These are phyloP conservation scores for Pterocles gutturalis DNA, from an alignment of 2,113 vertebrate genomes.

Conservation along the genomic window DNA sequence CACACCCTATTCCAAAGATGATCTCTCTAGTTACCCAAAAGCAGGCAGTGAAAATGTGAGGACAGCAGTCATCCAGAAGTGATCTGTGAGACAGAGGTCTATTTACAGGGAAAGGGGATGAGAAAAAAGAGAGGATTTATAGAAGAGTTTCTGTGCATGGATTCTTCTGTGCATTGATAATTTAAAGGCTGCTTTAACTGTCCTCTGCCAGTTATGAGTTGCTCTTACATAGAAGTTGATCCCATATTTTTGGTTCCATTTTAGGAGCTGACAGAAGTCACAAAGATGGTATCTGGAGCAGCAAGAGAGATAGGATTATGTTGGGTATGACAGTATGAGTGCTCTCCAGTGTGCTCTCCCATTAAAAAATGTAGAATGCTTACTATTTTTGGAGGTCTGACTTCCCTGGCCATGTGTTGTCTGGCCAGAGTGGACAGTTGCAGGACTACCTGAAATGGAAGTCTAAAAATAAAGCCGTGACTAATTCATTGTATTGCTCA, in stretches of 20 bases:
- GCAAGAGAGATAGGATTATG: background rate
- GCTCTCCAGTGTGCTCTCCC: background rate
- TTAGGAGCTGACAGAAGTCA: background rate
- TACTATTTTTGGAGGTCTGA: constrained; percentile 36
- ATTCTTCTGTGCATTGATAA: background rate
- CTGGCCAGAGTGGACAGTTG: background rate
- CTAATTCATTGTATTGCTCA: constrained; percentile 20
- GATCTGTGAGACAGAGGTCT: background rate
- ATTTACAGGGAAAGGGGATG: background rate
- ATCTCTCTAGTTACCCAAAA: background rate
- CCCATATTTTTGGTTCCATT: background rate
- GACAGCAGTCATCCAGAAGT: background rate
- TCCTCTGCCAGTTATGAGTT: background rate
- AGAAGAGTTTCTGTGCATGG: background rate
- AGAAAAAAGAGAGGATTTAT: background rate
- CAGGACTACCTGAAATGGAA: constrained; percentile 29
- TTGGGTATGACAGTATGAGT: background rate
- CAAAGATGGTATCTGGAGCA: background rate
- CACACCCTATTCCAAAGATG: background rate
- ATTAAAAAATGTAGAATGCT: background rate
- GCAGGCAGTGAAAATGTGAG: background rate
- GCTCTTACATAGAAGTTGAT: background rate
- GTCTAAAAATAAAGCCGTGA: constrained; percentile 43
- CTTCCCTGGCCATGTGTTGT: background rate
- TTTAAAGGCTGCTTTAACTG: background rate